A percentile compares a stretch with the other conserved stretches of the same genome.
These are phyloP conservation scores for Symphodus melops DNA, from an alignment of 2,113 vertebrate genomes.

Conservation along the genomic window DNA sequence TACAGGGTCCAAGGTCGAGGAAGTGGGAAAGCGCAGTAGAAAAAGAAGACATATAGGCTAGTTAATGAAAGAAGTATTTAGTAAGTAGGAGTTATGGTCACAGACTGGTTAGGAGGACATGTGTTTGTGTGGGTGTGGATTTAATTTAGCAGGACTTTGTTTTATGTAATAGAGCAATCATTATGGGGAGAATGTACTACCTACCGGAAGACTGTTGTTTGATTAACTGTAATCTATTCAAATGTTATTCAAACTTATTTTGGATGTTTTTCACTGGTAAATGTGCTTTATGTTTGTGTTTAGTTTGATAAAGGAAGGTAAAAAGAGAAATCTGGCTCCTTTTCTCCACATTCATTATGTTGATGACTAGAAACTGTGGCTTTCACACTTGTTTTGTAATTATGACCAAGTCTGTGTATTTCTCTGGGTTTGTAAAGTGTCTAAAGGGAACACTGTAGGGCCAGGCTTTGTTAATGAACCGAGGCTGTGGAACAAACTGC, in stretches of 20 bases:
- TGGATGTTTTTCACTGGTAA: background rate
- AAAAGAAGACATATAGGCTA: conserved; percentile 85
- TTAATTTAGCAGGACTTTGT: background rate
- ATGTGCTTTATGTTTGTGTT: background rate
- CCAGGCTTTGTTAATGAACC: background rate
- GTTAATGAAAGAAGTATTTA: conserved; percentile 83
- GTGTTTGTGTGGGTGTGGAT: conserved; percentile 29
- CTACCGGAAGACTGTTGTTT: background rate
- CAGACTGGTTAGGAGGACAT: conserved; percentile 61
- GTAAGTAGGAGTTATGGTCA: conserved; percentile 72
- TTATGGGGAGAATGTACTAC: background rate
- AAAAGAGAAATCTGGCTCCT: background rate
- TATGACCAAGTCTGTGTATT: background rate
- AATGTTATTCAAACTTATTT: background rate
- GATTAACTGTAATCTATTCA: background rate
- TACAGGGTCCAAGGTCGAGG: conserved; percentile 86
- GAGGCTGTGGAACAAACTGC: background rate
- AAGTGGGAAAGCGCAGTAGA: conserved; percentile 80
- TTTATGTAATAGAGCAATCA: background rate
- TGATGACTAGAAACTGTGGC: background rate
- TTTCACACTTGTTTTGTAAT: background rate
- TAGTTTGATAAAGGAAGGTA: background rate
- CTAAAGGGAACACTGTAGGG: background rate
- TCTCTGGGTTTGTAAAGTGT: background rate
- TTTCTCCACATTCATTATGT: background rate